Evolutionary conservation across 2,797 vertebrate species (phyloP).

Genomic region (Chaunax sp.): DNA sequence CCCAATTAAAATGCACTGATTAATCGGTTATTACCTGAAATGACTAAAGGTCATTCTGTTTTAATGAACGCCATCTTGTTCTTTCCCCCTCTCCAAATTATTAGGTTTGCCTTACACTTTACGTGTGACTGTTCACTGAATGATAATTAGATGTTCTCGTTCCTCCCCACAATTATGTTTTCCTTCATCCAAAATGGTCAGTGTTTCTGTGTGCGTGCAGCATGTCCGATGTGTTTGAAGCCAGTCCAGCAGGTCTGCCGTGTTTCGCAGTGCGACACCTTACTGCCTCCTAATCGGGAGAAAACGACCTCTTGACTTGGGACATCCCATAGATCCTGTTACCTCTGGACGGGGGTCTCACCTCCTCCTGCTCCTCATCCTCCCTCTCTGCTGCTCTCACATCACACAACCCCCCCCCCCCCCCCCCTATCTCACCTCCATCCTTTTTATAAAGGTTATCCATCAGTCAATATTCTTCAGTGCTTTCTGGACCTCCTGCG

Average conservation of each 20-base stretch:
- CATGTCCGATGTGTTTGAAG: conserved; percentile 38
- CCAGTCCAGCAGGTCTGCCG: conserved; percentile 58
- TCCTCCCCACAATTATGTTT: not conserved
- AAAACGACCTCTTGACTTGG: conserved; percentile 67
- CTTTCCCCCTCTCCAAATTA: conserved; percentile 27
- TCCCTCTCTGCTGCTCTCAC: conserved; percentile 23
- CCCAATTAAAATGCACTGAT: conserved; percentile 73
- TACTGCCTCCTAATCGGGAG: conserved; percentile 72
- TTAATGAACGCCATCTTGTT: conserved; percentile 47
- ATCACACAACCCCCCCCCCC: conserved; percentile 52
- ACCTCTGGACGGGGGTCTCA: conserved; percentile 59
- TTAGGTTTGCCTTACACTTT: conserved; percentile 10
- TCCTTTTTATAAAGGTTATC: conserved; percentile 74
- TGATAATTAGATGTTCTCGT: conserved; percentile 3
- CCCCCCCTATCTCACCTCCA: conserved; percentile 52
- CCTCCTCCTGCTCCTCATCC: conserved; percentile 38
- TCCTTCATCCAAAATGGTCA: conserved; percentile 6
- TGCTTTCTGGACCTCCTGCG: conserved; percentile 54
- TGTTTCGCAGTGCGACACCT: conserved; percentile 52
- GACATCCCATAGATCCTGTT: conserved; percentile 65
- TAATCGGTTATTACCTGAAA: conserved; percentile 70
- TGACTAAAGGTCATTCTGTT: conserved; percentile 61
- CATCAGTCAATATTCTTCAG: conserved; percentile 75
- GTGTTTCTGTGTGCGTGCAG: conserved; percentile 5
- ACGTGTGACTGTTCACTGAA: conserved; percentile 11